phyloP scores from a whole-genome alignment of 2,888 invertebrate species.

The Trissolcus japonicus region DNA sequence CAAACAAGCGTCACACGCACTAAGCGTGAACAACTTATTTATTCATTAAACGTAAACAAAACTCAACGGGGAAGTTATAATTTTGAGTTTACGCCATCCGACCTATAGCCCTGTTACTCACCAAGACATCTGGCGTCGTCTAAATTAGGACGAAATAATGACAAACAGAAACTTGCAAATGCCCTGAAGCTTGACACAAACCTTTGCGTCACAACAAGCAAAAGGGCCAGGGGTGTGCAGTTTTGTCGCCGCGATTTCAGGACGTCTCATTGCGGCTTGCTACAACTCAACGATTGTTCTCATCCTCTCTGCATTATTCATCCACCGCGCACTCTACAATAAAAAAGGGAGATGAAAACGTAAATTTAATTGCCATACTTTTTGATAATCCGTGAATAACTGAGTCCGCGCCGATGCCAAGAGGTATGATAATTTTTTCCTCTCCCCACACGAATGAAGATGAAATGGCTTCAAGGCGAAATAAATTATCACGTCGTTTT shows the following conservation, averaged over 20 bases:
- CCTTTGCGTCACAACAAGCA: constrained; percentile 25
- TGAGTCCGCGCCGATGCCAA: constrained; percentile 10
- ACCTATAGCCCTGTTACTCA: constrained; percentile 8
- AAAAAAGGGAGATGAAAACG: constrained; percentile 21
- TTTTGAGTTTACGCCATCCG: constrained; percentile 22
- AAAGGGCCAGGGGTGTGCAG: constrained; percentile 11
- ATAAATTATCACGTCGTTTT: constrained; percentile 38
- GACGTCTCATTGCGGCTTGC: not conserved
- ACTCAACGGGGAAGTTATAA: constrained; percentile 6
- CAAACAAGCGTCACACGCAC: constrained; percentile 13
- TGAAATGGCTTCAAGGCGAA: constrained; percentile 13
- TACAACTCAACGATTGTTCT: constrained; percentile 10
- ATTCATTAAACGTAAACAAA: constrained; percentile 39
- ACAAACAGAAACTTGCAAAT: constrained; percentile 39
- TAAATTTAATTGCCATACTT: constrained; percentile 41
- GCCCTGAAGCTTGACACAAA: constrained; percentile 31
- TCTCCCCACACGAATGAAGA: constrained; percentile 1
- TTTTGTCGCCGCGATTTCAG: constrained; percentile 4
- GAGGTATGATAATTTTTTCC: constrained; percentile 23
- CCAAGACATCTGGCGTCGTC: constrained; percentile 36
- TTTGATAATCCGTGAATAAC: constrained; percentile 26
- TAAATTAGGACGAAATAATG: constrained; percentile 48
- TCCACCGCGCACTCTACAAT: constrained; percentile 4
- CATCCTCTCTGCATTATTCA: constrained; percentile 39
- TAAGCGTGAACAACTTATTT: constrained; percentile 18